Evolutionary conservation across 92 coral and sea anemone species (phyloP), one percentile per base, ranked within the genome.

Genomic region (Siderastrea siderea): DNA sequence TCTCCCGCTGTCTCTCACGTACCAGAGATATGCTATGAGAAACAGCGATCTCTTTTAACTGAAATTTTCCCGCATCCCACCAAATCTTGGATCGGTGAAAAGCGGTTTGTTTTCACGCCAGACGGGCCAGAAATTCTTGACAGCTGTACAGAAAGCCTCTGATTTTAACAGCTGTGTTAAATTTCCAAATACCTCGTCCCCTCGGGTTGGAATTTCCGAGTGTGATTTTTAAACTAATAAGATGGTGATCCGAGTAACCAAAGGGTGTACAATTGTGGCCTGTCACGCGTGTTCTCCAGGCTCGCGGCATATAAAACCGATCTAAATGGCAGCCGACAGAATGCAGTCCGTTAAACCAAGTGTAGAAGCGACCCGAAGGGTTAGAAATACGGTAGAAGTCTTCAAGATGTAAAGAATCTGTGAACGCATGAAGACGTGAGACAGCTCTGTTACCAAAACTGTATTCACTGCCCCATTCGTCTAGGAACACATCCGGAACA

Each of bases 171-270:
- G 53, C 2, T 10, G 45, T 2, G 59, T 83, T 89, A 0, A 89
- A 47, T 47, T 89, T 89, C 92, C 92, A 83, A 16, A 68, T 60
- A 1, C 85, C 85, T 0, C 46, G 85, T 5, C 89, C 80, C 0
- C 78, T 11, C 0, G 71, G 84, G 1, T 69, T 71, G 0, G 78
- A 43, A 82, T 9, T 7, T 15, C 86, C 86, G 2, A 82, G 13
- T 1, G 74, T 9, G 1, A 81, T 0, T 0, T 58, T 54, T 2
- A 69, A 52, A 1, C 45, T 53, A 1, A 82, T 48, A 17, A 55
- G 0, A n/a, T 81, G 77, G 68, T 81, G 77, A 38, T 81, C 58
- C 2, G 86, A 82, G 70, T 70, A 82, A 8, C 19, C 11, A 60
- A 70, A 82, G 1, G 47, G 44, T 1, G 0, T 1, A 7, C 70